These are phyloP conservation scores for Holothuria scabra DNA, from an alignment of 53 echinoderm and acorn worm genomes.

Conservation along the genomic window DNA sequence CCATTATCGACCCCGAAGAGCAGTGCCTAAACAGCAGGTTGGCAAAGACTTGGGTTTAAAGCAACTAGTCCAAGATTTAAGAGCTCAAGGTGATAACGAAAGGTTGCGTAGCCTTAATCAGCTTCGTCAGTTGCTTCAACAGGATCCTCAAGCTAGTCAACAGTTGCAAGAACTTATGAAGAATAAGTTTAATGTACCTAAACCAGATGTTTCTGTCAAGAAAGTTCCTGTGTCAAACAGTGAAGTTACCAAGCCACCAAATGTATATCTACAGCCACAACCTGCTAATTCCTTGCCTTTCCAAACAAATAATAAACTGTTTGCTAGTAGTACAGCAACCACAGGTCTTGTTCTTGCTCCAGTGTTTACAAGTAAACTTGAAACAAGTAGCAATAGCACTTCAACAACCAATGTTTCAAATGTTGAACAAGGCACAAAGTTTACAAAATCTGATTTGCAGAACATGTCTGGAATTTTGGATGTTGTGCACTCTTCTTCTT, in stretches of 20 bases:
- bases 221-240: slow-evolving; percentile 2
- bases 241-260: slow-evolving; percentile 35
- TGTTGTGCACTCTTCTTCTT: no score
- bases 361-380: not conserved
- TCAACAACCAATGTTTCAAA: no score
- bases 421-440: no score
- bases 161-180: slow-evolving; percentile 39
- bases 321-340: not conserved
- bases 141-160: slow-evolving; percentile 43
- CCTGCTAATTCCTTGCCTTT: slow-evolving; percentile 10
- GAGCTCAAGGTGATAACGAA: slow-evolving; percentile 27
- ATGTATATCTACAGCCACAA: slow-evolving; percentile 27
- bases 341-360: not conserved
- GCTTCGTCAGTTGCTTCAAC: slow-evolving; percentile 26
- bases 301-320: slow-evolving; percentile 15
- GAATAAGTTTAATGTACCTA: slow-evolving; percentile 14
- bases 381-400: no score
- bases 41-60: slow-evolving; percentile 16
- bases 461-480: no score
- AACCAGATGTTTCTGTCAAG: slow-evolving; percentile 13
- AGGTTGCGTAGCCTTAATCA: slow-evolving; percentile 14
- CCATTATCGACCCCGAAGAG: slow-evolving; percentile 25
- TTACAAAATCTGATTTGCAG: no score
- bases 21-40: not conserved
- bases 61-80: slow-evolving; percentile 29